A percentile compares a stretch with the other conserved stretches of the same genome.
These are phyloP conservation scores for Pseudomugil tenellus DNA, from an alignment of 2,797 vertebrate species.

Conservation along the genomic window DNA sequence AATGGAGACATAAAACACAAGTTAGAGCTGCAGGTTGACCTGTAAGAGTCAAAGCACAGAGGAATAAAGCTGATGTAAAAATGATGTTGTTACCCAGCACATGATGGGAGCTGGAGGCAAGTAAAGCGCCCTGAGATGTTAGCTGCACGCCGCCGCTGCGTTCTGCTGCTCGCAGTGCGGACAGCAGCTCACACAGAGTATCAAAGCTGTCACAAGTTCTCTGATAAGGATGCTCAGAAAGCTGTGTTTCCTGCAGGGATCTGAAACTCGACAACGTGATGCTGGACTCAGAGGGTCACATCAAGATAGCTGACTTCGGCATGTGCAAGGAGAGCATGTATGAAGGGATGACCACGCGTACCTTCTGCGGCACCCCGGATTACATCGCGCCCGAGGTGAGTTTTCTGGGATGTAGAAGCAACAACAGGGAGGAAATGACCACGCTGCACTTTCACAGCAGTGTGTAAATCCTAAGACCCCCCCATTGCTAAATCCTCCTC, in stretches of 20 bases:
- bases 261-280: conserved; percentile 95
- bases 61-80: conserved; percentile 2
- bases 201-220: neutral
- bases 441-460: neutral
- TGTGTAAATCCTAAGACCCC: neutral
- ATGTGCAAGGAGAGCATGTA: conserved; percentile 99
- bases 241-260: conserved; percentile 61
- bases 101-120: conserved; percentile 16
- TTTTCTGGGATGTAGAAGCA: neutral
- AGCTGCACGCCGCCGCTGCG: neutral
- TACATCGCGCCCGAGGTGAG: conserved; percentile 98
- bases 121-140: conserved; percentile 10
- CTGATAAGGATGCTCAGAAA: conserved; percentile 18
- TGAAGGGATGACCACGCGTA: conserved; percentile 93
- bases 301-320: conserved; percentile 98
- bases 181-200: neutral
- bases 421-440: neutral
- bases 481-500: neutral
- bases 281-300: conserved; percentile 98
- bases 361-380: conserved; percentile 97
- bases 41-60: conserved; percentile 7
- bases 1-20: conserved; percentile 26
- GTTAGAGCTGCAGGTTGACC: conserved; percentile 12
- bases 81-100: conserved; percentile 2
- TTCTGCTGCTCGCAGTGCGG: neutral